phyloP scores from a whole-genome alignment of 2,797 vertebrate species.

The Craterocephalus amniculus region DNA sequence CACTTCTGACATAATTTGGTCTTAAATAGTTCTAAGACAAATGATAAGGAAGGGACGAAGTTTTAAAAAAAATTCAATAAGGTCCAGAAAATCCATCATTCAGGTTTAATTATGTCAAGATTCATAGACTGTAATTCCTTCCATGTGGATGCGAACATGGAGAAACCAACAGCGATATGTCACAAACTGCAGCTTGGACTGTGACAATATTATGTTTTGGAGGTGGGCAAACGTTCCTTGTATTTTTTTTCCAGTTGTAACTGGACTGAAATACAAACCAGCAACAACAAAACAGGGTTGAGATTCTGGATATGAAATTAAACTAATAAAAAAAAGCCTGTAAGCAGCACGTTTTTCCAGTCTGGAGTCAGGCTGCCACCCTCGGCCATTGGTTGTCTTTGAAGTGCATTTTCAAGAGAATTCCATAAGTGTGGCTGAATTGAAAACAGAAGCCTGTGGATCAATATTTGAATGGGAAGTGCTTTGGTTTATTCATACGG shows the following conservation, averaged over 20 bases:
- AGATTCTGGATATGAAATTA: no score
- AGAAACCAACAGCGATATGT: background rate
- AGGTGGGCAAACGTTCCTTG: no score
- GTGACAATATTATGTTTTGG: background rate
- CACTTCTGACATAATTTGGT: background rate
- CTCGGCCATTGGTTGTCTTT: slow-evolving; percentile 22
- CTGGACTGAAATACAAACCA: no score
- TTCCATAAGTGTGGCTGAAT: slow-evolving; percentile 56
- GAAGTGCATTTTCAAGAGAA: slow-evolving; percentile 51
- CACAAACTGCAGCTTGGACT: background rate
- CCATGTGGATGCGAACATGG: no score
- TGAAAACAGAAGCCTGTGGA: slow-evolving; percentile 62
- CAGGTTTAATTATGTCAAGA: no score
- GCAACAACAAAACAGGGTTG: no score
- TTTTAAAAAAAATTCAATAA: no score
- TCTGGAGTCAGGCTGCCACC: slow-evolving; percentile 10
- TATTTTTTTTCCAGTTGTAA: no score
- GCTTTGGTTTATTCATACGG: slow-evolving; percentile 54
- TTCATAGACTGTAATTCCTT: no score
- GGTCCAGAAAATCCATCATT: no score
- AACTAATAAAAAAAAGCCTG: background rate
- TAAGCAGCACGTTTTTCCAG: background rate
- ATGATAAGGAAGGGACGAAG: no score
- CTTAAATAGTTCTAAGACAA: background rate
- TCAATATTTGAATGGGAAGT: slow-evolving; percentile 72